These are phyloP conservation scores for Meiosimyza platycephala DNA, from an alignment of 2,888 invertebrate species.

Conservation along the genomic window DNA sequence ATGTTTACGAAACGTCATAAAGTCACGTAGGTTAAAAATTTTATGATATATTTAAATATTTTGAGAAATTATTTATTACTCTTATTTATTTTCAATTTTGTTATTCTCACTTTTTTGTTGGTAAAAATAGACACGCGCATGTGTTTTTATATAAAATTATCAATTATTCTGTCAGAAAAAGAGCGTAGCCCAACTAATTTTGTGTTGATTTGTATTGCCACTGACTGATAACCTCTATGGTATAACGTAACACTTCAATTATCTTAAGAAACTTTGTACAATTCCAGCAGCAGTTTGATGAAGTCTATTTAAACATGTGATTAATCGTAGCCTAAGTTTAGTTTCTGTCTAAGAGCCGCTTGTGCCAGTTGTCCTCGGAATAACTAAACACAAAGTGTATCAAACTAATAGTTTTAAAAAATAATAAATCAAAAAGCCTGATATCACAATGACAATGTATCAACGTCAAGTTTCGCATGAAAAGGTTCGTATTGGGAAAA, in stretches of 20 bases:
- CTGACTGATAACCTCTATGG: conserved; percentile 25
- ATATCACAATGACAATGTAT: conserved; percentile 51
- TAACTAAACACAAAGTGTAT: neutral
- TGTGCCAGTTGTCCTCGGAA: conserved; percentile 37
- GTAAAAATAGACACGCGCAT: no score
- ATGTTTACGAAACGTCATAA: no score
- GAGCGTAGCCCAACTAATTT: no score
- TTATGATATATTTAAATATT: no score
- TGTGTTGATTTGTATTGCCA: no score
- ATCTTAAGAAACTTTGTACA: neutral
- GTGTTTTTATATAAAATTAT: no score
- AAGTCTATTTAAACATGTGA: conserved; percentile 58
- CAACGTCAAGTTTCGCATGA: conserved; percentile 61
- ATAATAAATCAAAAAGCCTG: conserved; percentile 5
- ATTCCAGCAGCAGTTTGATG: conserved; percentile 6
- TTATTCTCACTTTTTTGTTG: no score
- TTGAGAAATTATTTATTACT: no score
- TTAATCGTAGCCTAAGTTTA: conserved; percentile 36
- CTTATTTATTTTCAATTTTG: no score
- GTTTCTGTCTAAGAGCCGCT: conserved; percentile 43
- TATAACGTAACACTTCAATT: neutral
- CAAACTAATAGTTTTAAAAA: conserved; percentile 11
- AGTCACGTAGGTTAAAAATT: no score
- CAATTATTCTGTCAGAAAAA: no score
- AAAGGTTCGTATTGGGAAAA: conserved; percentile 55